Percentiles rank a stretch among this genome's conserved stretches.
Conservation (phyloP, 2,113 vertebrate species). For the Lucifuga dentata region DNA sequence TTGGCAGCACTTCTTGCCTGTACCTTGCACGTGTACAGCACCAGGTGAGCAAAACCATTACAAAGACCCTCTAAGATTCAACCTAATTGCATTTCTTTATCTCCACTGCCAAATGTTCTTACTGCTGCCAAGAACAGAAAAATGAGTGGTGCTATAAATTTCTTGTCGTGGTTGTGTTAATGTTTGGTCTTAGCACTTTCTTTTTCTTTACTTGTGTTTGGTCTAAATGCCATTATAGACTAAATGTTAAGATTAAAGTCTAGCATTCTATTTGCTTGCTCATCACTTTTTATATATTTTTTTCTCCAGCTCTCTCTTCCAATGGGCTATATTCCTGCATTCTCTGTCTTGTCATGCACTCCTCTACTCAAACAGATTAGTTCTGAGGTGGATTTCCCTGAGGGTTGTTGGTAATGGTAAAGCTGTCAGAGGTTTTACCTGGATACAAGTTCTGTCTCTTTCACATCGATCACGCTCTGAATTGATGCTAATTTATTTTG, state of each 20-base stretch:
- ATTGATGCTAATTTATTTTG: slow-evolving; percentile 64
- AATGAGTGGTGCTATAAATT: background rate
- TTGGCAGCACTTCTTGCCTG: slow-evolving; percentile 19
- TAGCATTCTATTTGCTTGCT: slow-evolving; percentile 39
- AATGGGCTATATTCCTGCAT: slow-evolving; percentile 22
- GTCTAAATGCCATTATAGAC: slow-evolving; percentile 34
- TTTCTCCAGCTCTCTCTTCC: slow-evolving; percentile 16
- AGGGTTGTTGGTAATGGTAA: slow-evolving; percentile 44
- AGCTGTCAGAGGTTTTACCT: slow-evolving; percentile 47
- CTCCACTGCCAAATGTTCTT: slow-evolving; percentile 1
- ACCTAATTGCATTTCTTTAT: slow-evolving; percentile 14
- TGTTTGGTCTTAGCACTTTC: slow-evolving; percentile 31
- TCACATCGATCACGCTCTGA: slow-evolving; percentile 50
- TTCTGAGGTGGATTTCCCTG: slow-evolving; percentile 56
- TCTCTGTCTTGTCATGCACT: slow-evolving; percentile 35
- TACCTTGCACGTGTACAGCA: slow-evolving; percentile 9
- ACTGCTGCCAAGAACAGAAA: slow-evolving; percentile 27
- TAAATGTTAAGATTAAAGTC: slow-evolving; percentile 39
- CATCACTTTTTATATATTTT: slow-evolving; percentile 28
- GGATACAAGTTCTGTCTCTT: slow-evolving; percentile 27
- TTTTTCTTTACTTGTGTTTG: slow-evolving; percentile 14
- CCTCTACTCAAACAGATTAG: slow-evolving; percentile 57
- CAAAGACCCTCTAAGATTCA: background rate
- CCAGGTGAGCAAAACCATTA: slow-evolving; percentile 15
- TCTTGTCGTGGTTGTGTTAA: slow-evolving; percentile 11